These are phyloP conservation scores for Phrynosoma platyrhinos DNA, from an alignment of 2,113 vertebrate species.

Conservation along the genomic window DNA sequence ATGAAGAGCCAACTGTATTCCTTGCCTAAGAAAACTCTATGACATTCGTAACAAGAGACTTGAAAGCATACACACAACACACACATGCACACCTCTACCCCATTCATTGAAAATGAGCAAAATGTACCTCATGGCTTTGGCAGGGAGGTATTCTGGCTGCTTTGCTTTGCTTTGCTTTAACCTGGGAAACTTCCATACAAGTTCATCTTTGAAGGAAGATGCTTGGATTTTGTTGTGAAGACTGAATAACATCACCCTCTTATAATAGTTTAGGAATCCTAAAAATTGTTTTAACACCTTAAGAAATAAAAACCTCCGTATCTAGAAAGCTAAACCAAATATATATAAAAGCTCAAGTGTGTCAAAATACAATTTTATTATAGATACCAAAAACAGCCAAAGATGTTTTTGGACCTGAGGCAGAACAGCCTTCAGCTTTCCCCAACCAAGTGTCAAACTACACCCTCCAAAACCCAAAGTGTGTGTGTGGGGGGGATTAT, in stretches of 20 bases:
- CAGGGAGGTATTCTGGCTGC: too few relatives aligned
- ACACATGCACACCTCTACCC: too few relatives aligned
- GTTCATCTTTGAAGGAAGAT: not conserved
- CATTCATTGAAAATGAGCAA: too few relatives aligned
- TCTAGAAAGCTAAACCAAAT: not conserved
- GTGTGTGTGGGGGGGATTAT: not conserved
- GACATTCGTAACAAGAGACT: too few relatives aligned
- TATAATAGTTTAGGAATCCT: not conserved
- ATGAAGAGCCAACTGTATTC: too few relatives aligned
- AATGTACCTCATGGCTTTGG: too few relatives aligned
- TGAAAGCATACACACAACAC: too few relatives aligned
- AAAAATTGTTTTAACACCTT: not conserved
- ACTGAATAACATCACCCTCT: not conserved
- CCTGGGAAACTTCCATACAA: not conserved
- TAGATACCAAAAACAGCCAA: not conserved
- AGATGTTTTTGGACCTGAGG: not conserved
- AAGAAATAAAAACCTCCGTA: not conserved
- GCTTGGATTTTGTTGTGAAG: not conserved
- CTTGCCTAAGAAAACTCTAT: too few relatives aligned
- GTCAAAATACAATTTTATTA: not conserved
- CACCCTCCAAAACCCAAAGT: too few relatives aligned
- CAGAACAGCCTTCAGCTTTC: not conserved
- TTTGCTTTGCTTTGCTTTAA: too few relatives aligned
- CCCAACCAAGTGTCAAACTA: not conserved
- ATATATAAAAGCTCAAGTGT: not conserved